These are phyloP conservation scores for Pyrocoelia pectoralis DNA, from an alignment of 2,888 invertebrate species.

Conservation along the genomic window DNA sequence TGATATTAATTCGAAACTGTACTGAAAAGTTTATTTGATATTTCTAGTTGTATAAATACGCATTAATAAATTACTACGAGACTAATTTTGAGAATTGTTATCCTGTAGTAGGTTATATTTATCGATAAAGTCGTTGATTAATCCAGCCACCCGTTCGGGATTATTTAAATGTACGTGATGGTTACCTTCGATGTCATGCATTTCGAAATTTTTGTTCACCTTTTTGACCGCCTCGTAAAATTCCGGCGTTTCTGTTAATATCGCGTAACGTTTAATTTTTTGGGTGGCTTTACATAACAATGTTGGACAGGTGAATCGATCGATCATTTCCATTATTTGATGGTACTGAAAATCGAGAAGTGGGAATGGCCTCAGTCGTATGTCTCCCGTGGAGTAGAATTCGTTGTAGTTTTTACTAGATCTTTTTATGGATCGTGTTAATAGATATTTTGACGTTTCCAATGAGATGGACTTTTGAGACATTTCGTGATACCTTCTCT, in stretches of 20 bases:
- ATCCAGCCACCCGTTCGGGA: too few relatives aligned
- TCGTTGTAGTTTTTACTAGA: constrained; percentile 65
- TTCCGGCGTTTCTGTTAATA: background rate
- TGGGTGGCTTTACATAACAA: background rate
- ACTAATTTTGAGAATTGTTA: too few relatives aligned
- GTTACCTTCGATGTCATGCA: constrained; percentile 2
- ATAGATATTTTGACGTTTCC: constrained; percentile 41
- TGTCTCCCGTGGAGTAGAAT: constrained; percentile 62
- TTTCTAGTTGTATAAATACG: too few relatives aligned
- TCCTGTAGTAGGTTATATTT: too few relatives aligned
- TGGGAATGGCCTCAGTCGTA: background rate
- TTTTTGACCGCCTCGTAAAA: background rate
- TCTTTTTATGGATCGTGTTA: constrained; percentile 64
- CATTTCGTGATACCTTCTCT: constrained; percentile 59
- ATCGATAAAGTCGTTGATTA: too few relatives aligned
- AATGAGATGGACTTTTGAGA: constrained; percentile 43
- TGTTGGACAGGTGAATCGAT: background rate
- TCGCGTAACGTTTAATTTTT: background rate
- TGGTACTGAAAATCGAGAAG: background rate
- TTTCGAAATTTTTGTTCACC: constrained; percentile 1
- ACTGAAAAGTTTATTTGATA: too few relatives aligned
- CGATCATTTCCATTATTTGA: background rate
- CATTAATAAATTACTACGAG: too few relatives aligned
- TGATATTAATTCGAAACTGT: too few relatives aligned
- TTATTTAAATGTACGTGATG: too few relatives aligned